These are phyloP conservation scores for Diphyllodes magnificus DNA, from an alignment of 2,113 vertebrate genomes.

Conservation along the genomic window DNA sequence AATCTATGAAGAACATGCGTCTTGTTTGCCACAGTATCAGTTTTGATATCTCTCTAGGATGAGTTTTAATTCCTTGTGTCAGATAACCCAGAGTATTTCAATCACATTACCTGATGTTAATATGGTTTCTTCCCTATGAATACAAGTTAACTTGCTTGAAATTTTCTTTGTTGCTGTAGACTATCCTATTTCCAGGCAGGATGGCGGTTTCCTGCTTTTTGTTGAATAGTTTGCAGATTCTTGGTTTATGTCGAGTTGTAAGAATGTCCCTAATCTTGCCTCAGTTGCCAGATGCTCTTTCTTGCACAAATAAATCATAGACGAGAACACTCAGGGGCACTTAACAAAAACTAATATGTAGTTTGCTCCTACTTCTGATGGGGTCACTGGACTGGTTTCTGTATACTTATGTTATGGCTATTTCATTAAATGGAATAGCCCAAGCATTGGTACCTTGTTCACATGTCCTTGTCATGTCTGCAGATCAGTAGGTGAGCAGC, in stretches of 20 bases:
- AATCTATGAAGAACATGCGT: not conserved
- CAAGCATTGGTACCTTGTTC: not conserved
- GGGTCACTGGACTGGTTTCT: not conserved
- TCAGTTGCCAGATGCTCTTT: not conserved
- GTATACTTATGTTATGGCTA: fast-evolving
- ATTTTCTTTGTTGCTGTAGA: not conserved
- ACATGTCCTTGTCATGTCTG: not conserved
- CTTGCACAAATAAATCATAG: not conserved
- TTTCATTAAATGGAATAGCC: not conserved
- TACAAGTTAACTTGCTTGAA: not conserved
- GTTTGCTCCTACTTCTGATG: not conserved
- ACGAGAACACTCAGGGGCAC: not conserved
- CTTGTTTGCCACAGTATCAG: not conserved
- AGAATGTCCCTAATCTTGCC: not conserved
- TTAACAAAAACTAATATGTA: not conserved
- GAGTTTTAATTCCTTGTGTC: not conserved
- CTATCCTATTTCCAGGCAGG: not conserved
- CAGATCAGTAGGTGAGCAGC: not conserved
- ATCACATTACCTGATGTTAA: not conserved
- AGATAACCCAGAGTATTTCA: not conserved
- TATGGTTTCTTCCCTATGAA: not conserved
- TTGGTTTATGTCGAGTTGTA: not conserved
- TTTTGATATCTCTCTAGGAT: not conserved
- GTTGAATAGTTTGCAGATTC: not conserved
- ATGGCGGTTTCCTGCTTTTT: not conserved